These are phyloP conservation scores for Onychomys leucogaster DNA, from an alignment of 2,797 vertebrate genomes.

Conservation along the genomic window DNA sequence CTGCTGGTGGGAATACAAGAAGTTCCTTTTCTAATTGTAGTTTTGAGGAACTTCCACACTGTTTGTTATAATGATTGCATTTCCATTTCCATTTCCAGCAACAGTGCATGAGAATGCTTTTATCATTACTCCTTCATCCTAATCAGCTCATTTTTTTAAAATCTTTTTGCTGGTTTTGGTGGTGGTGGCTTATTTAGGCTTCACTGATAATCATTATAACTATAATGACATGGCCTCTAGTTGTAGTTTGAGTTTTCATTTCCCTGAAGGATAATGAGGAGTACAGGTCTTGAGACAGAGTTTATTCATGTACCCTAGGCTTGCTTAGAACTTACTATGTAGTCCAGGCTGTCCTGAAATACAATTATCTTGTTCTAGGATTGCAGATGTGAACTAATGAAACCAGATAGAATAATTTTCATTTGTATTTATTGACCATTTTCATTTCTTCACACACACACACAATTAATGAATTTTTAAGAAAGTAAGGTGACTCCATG, in stretches of 20 bases:
- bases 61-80: too few relatives aligned
- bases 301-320: background rate
- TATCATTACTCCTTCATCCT: background rate
- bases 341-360: background rate
- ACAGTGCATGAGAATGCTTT: background rate
- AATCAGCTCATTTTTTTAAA: background rate
- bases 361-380: background rate
- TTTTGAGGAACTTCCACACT: background rate
- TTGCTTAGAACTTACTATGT: background rate
- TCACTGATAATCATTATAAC: background rate
- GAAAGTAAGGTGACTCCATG: background rate
- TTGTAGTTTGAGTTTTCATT: background rate
- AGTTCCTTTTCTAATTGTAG: background rate
- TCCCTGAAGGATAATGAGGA: background rate
- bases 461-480: too few relatives aligned
- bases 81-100: too few relatives aligned
- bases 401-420: background rate
- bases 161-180: background rate
- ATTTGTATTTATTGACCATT: background rate
- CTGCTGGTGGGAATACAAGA: too few relatives aligned
- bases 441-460: background rate
- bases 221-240: background rate
- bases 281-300: background rate
- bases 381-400: too few relatives aligned
- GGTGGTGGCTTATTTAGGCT: background rate